phyloP scores from a whole-genome alignment of 2,113 vertebrate genomes.

The Oreamnos americanus region DNA sequence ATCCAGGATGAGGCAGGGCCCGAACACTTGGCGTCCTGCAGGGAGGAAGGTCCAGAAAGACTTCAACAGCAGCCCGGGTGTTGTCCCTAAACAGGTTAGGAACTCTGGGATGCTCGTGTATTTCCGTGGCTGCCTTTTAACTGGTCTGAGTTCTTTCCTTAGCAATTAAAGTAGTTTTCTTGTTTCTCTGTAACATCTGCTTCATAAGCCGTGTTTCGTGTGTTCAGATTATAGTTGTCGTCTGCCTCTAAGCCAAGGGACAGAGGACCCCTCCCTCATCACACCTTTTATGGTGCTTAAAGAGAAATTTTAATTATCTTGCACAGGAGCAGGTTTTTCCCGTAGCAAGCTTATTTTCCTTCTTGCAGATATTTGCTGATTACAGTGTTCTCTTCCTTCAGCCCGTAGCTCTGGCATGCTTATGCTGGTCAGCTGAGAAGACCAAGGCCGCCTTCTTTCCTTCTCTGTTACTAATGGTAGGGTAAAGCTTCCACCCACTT shows the following conservation, averaged over 20 bases:
- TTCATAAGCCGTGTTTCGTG: not conserved
- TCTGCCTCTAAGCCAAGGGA: not conserved
- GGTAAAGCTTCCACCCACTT: conserved; percentile 61
- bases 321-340: not conserved
- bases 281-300: not conserved
- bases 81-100: not conserved
- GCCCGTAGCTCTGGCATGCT: conserved; percentile 13
- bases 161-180: not conserved
- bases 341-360: conserved; percentile 39
- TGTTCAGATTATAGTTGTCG: not conserved
- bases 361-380: conserved; percentile 66
- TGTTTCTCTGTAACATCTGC: not conserved
- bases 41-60: not conserved
- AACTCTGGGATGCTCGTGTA: not conserved
- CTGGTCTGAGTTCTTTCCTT: not conserved
- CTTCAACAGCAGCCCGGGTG: not conserved
- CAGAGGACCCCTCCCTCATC: not conserved
- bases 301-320: conserved; percentile 33
- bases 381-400: conserved; percentile 43
- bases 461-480: conserved; percentile 55
- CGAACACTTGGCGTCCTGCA: not conserved
- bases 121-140: not conserved
- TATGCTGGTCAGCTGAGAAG: not conserved
- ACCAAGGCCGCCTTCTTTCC: not conserved
- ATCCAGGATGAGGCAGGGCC: not conserved